Base-by-base conservation (phyloP, 2,113 vertebrate species). In the Dermatemys mawii region DNA sequence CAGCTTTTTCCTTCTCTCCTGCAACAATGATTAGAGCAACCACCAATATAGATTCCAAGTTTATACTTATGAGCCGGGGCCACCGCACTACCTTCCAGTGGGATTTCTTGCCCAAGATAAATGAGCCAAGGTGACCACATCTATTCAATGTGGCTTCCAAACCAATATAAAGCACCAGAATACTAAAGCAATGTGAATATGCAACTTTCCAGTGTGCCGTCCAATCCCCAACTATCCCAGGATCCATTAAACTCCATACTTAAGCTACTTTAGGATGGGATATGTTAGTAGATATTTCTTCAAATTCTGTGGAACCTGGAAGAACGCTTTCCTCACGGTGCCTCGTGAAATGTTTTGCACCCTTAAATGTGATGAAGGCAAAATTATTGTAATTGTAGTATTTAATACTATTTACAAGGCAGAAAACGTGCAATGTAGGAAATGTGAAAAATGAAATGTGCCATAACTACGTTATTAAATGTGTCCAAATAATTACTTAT, bases 51-150 rank as follows among this genome's bases (percentile, higher is more conserved):
- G 6, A 32, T 75, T 82, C 35, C 79, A 51, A 91, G 53, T 82
- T 79, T 79, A 1, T 14, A 8, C 51, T 3, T 27, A 17, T 86
- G 27, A 78, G 46, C 0, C 0, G 75, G 38, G 17, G 2, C 7
- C n/a, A 2, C 78, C 85, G 7, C 46, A 38, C 63, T 38, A 17
- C 38, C 44, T 86, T 78, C 49, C 2, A 60, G 53, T 76, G 49
- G 32, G 49, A 78, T 83, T 92, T 70, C 22, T 49, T 90, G 84
- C 14, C 63, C 4, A 29, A 76, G 54, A 78, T 51, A 78, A 89
- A 81, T 6, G 19, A 89, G 49, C 22, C 44, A 78, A 81, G 22
- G 22, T 60, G 60, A 81, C 60, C 83, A 17, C 3, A 0, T 78
- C 4, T 60, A 19, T 78, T 93, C 86, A 24, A 41, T 19, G 13